These are phyloP conservation scores for Lysandra coridon DNA, from an alignment of 2,888 invertebrate genomes.

Conservation along the genomic window DNA sequence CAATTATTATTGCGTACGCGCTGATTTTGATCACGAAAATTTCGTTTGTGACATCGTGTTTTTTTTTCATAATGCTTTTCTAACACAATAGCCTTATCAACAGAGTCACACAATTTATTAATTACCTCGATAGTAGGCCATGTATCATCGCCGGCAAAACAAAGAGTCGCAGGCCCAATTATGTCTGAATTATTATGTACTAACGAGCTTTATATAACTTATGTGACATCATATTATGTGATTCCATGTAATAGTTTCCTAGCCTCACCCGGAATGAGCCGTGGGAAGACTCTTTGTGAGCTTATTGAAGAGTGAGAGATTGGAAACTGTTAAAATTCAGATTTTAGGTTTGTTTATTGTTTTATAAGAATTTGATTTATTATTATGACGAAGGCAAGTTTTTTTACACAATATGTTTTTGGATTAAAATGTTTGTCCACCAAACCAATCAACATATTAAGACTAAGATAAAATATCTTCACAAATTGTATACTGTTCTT, in stretches of 20 bases:
- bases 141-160: slow-evolving; percentile 19
- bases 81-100: slow-evolving; percentile 5
- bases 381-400: no score
- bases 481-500: neutral
- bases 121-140: slow-evolving; percentile 10
- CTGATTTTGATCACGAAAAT: neutral
- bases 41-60: neutral
- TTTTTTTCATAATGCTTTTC: neutral
- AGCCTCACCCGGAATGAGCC: slow-evolving; percentile 7
- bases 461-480: no score
- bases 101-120: slow-evolving; percentile 5
- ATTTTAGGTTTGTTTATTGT: neutral
- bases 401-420: no score
- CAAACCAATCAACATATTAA: no score
- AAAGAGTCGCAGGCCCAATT: slow-evolving; percentile 22
- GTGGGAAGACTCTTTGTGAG: slow-evolving; percentile 10
- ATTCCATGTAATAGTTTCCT: slow-evolving; percentile 15
- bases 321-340: neutral
- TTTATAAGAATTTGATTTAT: neutral
- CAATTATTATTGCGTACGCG: neutral
- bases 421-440: no score
- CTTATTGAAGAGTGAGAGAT: neutral
- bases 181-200: slow-evolving; percentile 28
- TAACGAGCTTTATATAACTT: slow-evolving; percentile 28
- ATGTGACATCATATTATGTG: slow-evolving; percentile 18